Evolutionary conservation across 2,113 vertebrate genomes (phyloP), one percentile per base, ranked within the genome.

Genomic region (Emydura subglobosa): DNA sequence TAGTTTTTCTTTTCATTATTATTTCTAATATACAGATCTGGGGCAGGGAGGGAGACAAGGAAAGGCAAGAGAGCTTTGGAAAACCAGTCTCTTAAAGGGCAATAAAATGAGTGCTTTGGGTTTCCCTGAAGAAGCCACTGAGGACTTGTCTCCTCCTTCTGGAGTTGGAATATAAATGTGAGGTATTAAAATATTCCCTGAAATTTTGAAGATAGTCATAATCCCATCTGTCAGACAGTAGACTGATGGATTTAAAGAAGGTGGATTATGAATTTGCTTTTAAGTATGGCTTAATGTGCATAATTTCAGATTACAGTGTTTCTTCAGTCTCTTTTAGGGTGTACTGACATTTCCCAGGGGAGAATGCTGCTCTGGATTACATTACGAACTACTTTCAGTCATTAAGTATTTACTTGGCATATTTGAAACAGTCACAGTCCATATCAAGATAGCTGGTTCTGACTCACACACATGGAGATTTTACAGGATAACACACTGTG

Each of bases 141-240:
- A 96, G 97, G 65, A 76, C 74, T 82, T 97, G 97, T 98, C 98
- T 98, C 97, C 97, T 97, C 91, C 96, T 96, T 96, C 44, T 97
- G 97, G 94, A 92, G 79, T 42, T 55, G 53, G 83, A 87, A 95
- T 96, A 93, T 76, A 95, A 97, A 97, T 86, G 87, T 2, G 47
- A 80, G 74, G 90, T 85, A 97, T 91, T 14, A 84, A 96, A 96
- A 91, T 93, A 92, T 95, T 97, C 91, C 94, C 94, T 90, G 88
- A 93, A 96, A 94, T 94, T 97, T 91, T 93, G 94, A 97, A 96
- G 90, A 91, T 68, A 95, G 86, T 85, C 94, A 76, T 96, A 95
- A 97, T 97, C 96, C 96, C 90, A 96, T 85, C 93, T 89, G 94
- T 95, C 97, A 97, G 82, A 90, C 85, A 68, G 57, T 0, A 95